Conservation (phyloP, 2,113 vertebrate genomes). For the Anser brachyrhynchus region DNA sequence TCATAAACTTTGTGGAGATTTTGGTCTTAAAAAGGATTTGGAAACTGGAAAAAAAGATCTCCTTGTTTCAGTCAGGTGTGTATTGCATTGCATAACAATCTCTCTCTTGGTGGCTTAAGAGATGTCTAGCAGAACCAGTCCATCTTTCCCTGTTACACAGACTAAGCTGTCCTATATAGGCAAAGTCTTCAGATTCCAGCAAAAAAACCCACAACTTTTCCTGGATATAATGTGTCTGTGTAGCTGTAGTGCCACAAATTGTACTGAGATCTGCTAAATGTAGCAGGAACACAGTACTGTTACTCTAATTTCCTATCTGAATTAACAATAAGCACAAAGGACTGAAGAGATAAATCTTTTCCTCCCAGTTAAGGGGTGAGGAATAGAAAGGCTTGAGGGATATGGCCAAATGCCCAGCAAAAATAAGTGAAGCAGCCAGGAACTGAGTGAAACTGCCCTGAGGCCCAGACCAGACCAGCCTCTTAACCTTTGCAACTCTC, state of each 20-base stretch:
- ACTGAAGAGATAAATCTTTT: background rate
- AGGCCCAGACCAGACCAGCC: background rate
- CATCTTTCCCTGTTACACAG: background rate
- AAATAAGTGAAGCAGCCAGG: conserved; percentile 12
- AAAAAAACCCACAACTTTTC: background rate
- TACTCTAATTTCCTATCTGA: background rate
- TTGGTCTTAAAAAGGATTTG: background rate
- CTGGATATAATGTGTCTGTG: background rate
- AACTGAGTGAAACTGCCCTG: background rate
- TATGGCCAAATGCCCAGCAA: background rate
- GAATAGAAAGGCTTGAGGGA: background rate
- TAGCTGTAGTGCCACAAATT: background rate
- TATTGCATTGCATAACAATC: background rate
- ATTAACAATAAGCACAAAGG: background rate
- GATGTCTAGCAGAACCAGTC: background rate
- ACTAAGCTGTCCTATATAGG: background rate
- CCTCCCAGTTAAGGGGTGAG: background rate
- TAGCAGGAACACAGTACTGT: background rate
- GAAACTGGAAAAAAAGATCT: background rate
- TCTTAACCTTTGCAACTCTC: conserved; percentile 25
- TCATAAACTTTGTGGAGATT: background rate
- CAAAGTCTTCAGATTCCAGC: background rate
- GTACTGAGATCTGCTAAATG: background rate
- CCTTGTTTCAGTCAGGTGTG: background rate
- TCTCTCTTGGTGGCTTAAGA: background rate